Conservation (phyloP, 2,888 invertebrate species). For the Calliphora vomitoria region DNA sequence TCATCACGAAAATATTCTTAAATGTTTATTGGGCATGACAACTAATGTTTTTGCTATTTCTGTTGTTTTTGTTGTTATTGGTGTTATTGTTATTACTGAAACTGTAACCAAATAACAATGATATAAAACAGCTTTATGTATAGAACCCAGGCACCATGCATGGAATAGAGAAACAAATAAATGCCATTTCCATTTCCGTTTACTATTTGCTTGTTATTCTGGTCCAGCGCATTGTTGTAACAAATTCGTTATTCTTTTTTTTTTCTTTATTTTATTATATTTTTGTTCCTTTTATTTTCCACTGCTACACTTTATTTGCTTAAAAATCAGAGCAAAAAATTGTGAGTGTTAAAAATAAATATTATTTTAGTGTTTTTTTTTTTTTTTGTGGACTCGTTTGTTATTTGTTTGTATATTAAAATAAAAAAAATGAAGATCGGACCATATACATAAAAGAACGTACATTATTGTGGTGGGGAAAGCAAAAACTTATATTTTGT, state of each 20-base stretch:
- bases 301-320: constrained; percentile 60
- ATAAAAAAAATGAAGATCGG: constrained; percentile 46
- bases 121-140: constrained; percentile 46
- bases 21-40: constrained; percentile 57
- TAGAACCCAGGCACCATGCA: constrained; percentile 49
- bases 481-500: constrained; percentile 50
- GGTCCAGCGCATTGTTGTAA: constrained; percentile 72
- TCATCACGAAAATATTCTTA: background rate
- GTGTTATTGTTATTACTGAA: constrained; percentile 48
- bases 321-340: constrained; percentile 58
- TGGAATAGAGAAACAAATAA: constrained; percentile 69
- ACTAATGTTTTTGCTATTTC: constrained; percentile 10
- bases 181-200: constrained; percentile 73
- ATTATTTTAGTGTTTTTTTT: constrained; percentile 23
- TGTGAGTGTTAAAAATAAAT: constrained; percentile 52
- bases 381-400: constrained; percentile 20
- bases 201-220: constrained; percentile 75
- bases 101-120: constrained; percentile 61
- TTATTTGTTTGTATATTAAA: constrained; percentile 33
- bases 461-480: constrained; percentile 10
- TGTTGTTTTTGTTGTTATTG: constrained; percentile 14
- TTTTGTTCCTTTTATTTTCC: constrained; percentile 6
- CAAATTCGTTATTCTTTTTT: constrained; percentile 60
- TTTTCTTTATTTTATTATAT: constrained; percentile 7
- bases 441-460: constrained; percentile 18